These are phyloP conservation scores for Dolichoris vasculosae DNA, from an alignment of 1,140 invertebrate species.

Conservation along the genomic window DNA sequence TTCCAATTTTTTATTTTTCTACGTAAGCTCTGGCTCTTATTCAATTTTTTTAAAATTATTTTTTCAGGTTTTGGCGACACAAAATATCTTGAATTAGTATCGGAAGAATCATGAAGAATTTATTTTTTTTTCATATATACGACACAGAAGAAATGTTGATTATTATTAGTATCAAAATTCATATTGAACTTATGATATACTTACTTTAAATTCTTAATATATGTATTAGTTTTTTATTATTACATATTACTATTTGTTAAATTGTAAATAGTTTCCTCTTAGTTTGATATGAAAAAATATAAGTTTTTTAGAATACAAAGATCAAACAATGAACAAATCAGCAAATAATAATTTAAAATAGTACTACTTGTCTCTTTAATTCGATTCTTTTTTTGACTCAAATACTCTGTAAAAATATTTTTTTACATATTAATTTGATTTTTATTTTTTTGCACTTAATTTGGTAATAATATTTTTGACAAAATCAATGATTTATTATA, in stretches of 20 bases:
- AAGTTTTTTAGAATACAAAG: too few relatives aligned
- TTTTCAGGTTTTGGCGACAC: constrained; percentile 2
- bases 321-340: too few relatives aligned
- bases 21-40: neutral
- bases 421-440: too few relatives aligned
- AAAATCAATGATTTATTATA: too few relatives aligned
- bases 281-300: neutral
- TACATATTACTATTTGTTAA: neutral
- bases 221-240: neutral
- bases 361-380: too few relatives aligned
- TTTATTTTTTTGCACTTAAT: too few relatives aligned
- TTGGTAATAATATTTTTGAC: too few relatives aligned
- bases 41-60: neutral
- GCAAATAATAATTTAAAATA: too few relatives aligned
- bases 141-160: neutral
- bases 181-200: neutral
- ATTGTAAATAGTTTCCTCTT: neutral
- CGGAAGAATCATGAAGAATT: neutral
- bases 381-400: too few relatives aligned
- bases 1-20: neutral
- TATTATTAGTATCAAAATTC: neutral
- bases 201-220: neutral
- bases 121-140: neutral
- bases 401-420: too few relatives aligned
- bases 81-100: neutral